Conservation (phyloP, 1,140 invertebrate genomes). For the Vanessa atalanta region DNA sequence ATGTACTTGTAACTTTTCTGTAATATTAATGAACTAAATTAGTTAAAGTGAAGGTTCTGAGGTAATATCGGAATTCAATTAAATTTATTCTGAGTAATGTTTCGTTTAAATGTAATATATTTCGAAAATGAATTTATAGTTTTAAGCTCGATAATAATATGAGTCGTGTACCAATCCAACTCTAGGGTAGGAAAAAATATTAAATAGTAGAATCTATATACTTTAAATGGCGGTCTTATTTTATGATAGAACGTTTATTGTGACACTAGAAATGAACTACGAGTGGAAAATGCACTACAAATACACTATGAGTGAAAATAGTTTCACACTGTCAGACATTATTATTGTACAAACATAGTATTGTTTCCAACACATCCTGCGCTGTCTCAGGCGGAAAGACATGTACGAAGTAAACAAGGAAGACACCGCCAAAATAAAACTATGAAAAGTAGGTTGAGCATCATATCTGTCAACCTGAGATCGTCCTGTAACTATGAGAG, state of each 20-base stretch:
- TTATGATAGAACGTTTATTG: too few relatives aligned
- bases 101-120: too few relatives aligned
- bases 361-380: conserved; percentile 58
- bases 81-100: background rate
- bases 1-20: conserved; percentile 77
- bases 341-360: conserved; percentile 34
- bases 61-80: background rate
- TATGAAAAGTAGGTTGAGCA: conserved; percentile 50
- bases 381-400: conserved; percentile 42
- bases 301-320: background rate
- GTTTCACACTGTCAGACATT: conserved; percentile 28
- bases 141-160: too few relatives aligned
- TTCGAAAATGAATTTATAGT: too few relatives aligned
- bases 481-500: conserved; percentile 17
- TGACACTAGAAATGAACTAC: background rate
- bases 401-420: conserved; percentile 58
- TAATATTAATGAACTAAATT: conserved; percentile 15
- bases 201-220: too few relatives aligned
- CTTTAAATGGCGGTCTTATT: too few relatives aligned
- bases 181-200: too few relatives aligned
- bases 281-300: background rate
- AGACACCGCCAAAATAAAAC: conserved; percentile 59
- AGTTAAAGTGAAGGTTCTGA: background rate
- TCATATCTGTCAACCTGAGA: conserved; percentile 39
- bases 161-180: too few relatives aligned